Conservation (phyloP, 1,140 invertebrate genomes). For the Arctopsyche grandis region DNA sequence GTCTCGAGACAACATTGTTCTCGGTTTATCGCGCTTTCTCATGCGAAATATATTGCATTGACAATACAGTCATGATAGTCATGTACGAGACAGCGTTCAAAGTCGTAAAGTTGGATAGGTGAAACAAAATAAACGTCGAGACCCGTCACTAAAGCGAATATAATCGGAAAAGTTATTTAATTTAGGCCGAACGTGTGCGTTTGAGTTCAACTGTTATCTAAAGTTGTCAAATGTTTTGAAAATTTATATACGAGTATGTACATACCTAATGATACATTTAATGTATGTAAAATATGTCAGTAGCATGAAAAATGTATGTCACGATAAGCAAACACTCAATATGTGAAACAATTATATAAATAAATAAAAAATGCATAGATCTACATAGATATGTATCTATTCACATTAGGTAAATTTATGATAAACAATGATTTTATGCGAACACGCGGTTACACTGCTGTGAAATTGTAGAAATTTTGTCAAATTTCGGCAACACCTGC, state of each 20-base stretch:
- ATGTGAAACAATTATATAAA: not conserved
- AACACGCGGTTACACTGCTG: not conserved
- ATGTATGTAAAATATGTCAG: not conserved
- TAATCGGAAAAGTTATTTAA: constrained; percentile 32
- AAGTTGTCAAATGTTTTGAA: constrained; percentile 18
- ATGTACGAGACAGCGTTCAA: not conserved
- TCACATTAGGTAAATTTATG: not conserved
- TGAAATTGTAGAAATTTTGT: too few species aligned
- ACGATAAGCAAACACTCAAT: not conserved
- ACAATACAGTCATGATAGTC: too few species aligned
- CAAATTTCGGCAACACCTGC: too few species aligned
- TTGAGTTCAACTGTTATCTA: constrained; percentile 19
- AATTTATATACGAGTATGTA: not conserved
- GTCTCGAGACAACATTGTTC: too few species aligned
- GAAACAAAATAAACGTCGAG: not conserved
- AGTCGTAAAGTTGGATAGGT: not conserved
- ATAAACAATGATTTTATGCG: not conserved
- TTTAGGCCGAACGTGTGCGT: constrained; percentile 8
- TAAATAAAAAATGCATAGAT: too few species aligned
- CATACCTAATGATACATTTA: too few species aligned
- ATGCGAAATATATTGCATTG: too few species aligned
- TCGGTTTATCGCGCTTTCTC: too few species aligned
- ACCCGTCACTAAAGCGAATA: constrained; percentile 18
- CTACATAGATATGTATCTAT: too few species aligned
- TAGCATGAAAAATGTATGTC: not conserved